These are phyloP conservation scores for Henricia sp. DNA, from an alignment of 53 echinoderm and acorn worm genomes.

Conservation along the genomic window DNA sequence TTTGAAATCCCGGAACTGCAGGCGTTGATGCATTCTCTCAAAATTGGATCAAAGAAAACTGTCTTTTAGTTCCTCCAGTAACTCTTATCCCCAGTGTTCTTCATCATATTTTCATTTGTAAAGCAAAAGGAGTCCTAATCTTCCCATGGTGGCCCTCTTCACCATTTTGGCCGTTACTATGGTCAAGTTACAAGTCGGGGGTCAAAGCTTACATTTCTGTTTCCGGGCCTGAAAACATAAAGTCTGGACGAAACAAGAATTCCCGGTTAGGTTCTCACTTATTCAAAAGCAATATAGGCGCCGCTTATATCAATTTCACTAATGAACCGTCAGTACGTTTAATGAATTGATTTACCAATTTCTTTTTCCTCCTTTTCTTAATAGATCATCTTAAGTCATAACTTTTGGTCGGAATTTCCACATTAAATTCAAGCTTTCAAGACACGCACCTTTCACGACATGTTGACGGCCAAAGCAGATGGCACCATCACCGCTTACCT, in stretches of 20 bases:
- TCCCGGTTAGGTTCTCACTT: neutral
- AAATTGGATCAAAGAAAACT: conserved; percentile 12
- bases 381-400: neutral
- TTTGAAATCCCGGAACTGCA: conserved; percentile 18
- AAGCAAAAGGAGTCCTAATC: neutral
- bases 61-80: neutral
- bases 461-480: neutral
- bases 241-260: conserved; percentile 9
- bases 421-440: neutral
- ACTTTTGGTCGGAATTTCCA: conserved; percentile 4
- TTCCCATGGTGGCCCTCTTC: conserved; percentile 14
- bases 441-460: neutral
- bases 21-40: conserved; percentile 12
- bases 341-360: too few relatives aligned
- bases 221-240: neutral
- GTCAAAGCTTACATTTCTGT: neutral
- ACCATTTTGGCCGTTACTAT: neutral
- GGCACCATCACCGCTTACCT: neutral
- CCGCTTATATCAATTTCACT: neutral
- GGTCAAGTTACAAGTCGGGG: neutral
- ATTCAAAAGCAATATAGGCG: neutral
- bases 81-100: neutral
- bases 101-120: neutral
- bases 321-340: too few relatives aligned
- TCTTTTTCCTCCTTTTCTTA: neutral